A percentile compares a stretch with the other conserved stretches of the same genome.
phyloP scores from a whole-genome alignment of 2,888 invertebrate species.

The Conus canariensis region DNA sequence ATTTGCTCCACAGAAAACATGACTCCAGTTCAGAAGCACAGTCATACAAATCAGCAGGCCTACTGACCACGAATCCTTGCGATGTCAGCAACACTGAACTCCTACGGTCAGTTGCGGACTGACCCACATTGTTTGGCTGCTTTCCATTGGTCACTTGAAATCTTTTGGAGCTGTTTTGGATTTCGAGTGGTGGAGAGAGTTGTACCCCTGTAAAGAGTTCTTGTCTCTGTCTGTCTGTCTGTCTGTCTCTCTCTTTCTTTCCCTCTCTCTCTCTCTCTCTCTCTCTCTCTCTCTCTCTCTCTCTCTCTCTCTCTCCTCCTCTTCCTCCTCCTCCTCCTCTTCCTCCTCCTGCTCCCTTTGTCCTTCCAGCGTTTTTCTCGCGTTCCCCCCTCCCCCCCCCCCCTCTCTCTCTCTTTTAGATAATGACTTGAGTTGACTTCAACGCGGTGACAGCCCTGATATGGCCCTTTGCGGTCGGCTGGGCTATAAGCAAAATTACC shows the following conservation, averaged over 20 bases:
- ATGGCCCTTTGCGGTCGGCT: too few species aligned
- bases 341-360: not conserved
- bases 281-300: conserved; percentile 10
- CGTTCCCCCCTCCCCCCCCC: too few species aligned
- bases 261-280: not conserved
- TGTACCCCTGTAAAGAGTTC: not conserved
- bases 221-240: conserved; percentile 6
- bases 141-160: too few species aligned
- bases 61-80: not conserved
- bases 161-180: too few species aligned
- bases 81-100: too few species aligned
- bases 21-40: not conserved
- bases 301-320: not conserved
- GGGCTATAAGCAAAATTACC: too few species aligned
- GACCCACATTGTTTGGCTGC: too few species aligned
- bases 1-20: not conserved
- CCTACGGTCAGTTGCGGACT: too few species aligned
- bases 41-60: not conserved
- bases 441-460: too few species aligned
- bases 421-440: not conserved
- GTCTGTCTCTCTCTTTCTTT: not conserved
- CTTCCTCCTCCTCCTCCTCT: not conserved
- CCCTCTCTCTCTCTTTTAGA: too few species aligned
- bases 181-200: too few species aligned
- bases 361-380: not conserved